phyloP scores from a whole-genome alignment of 2,888 invertebrate species.

The Pristionchus arcanus region DNA sequence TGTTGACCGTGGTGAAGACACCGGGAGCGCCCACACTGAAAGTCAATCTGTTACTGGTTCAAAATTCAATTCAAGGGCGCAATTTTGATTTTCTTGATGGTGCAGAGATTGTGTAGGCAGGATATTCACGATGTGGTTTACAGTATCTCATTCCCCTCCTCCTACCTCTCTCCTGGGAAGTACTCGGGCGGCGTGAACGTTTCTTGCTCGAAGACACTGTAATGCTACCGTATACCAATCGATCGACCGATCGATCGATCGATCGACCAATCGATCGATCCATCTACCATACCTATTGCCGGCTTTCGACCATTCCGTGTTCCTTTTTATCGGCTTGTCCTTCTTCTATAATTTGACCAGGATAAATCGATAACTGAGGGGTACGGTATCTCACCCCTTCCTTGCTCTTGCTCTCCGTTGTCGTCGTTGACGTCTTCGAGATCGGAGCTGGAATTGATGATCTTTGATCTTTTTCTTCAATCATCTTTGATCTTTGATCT shows the following conservation, averaged over 20 bases:
- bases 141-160: neutral
- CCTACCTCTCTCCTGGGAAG: neutral
- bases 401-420: slow-evolving; percentile 31
- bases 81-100: neutral
- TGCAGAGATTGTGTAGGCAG: too few relatives aligned
- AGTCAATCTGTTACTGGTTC: neutral
- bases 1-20: slow-evolving; percentile 12
- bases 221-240: neutral
- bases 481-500: neutral
- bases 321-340: neutral
- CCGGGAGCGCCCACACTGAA: neutral
- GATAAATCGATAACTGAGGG: neutral
- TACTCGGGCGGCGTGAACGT: neutral
- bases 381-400: neutral
- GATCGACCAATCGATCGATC: neutral
- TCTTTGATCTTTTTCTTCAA: neutral
- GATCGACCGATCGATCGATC: neutral
- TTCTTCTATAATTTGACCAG: neutral
- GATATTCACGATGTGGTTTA: too few relatives aligned
- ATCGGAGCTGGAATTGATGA: neutral
- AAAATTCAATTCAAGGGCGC: neutral
- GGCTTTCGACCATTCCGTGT: slow-evolving; percentile 35
- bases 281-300: neutral
- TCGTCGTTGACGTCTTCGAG: slow-evolving; percentile 6
- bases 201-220: neutral